Percentiles rank a stretch among this genome's conserved stretches.
These are phyloP conservation scores for Heliconius himera DNA, from an alignment of 1,140 invertebrate species.

Conservation along the genomic window DNA sequence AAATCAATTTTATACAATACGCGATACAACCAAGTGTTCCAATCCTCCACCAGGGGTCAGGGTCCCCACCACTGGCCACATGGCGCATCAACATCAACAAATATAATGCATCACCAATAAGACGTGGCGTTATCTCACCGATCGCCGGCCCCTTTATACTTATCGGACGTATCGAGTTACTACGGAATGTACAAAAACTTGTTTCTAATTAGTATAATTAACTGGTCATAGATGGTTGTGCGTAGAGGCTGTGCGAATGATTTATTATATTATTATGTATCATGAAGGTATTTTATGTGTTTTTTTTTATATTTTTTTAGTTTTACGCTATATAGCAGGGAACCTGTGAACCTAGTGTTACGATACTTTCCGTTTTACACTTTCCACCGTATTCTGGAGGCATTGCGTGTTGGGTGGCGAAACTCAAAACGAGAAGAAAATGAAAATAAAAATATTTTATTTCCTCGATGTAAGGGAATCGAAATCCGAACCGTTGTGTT, in stretches of 20 bases:
- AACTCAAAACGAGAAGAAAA: too few relatives aligned
- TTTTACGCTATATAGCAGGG: too few relatives aligned
- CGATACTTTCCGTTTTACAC: too few relatives aligned
- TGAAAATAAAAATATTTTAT: too few relatives aligned
- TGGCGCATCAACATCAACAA: conserved; percentile 43
- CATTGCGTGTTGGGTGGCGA: too few relatives aligned
- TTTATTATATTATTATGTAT: neutral
- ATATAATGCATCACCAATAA: conserved; percentile 60
- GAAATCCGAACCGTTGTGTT: too few relatives aligned
- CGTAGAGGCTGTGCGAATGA: conserved; percentile 18
- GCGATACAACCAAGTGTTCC: conserved; percentile 10
- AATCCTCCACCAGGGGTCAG: conserved; percentile 6
- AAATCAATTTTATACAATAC: neutral
- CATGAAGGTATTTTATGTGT: too few relatives aligned
- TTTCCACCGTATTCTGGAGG: too few relatives aligned
- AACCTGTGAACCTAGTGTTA: too few relatives aligned
- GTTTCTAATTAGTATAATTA: conserved; percentile 77
- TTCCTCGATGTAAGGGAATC: too few relatives aligned
- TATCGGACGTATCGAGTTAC: conserved; percentile 56
- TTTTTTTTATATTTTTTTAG: too few relatives aligned
- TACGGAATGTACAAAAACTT: conserved; percentile 60
- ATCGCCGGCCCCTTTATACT: conserved; percentile 60
- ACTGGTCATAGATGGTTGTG: conserved; percentile 38
- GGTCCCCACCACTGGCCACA: too few relatives aligned
- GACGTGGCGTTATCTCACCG: conserved; percentile 52